Evolutionary conservation across 1,140 invertebrate species (phyloP), one percentile per base, ranked within the genome.

Genomic region (Plutomurus gul): DNA sequence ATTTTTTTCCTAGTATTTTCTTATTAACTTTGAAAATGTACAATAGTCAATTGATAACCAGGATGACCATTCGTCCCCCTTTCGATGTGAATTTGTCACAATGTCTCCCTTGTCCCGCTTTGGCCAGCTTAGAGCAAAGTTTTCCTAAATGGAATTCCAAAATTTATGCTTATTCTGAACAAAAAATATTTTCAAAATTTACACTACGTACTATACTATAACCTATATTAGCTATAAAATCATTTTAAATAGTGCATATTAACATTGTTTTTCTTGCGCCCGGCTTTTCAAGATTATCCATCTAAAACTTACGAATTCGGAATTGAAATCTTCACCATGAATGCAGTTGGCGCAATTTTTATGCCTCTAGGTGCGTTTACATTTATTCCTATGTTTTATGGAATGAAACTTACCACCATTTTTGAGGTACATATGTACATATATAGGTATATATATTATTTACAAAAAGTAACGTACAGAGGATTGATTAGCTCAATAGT

Each of bases 341-440:
- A 51, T 10, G 7, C 76, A 10, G 27, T 78, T 6, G 22, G 56
- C 10, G 43, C 76, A 4, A 30, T 81, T 22, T 72, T 18, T 13
- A 20, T 80, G 11, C 82, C 82, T 18, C 33, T 81, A 20, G 56
- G 74, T 16, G 43, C 49, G 13, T 76, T 25, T n/a, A 22, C 79
- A 11, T 83, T 81, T 56, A 75, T 83, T 25, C 60, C 73, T 7
- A 25, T 81, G 1, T 71, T 83, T 13, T 79, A 81, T 33, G 46
- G 75, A 10, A 60, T 81, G 65, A 74, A 79, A 56, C 25, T 81
- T 2, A 81, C 77, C 18, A 79, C 73, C 25, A 27, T 81, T 20
- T 77, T 77, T 49, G 46, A 79, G 43, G 82, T 83, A 49, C 16
- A 49, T 49, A n/a, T 49, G n/a, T 18, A 18, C 46, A 49, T 2